These are phyloP conservation scores for Polypterus bichir DNA, from an alignment of 2,113 vertebrate species.

Conservation along the genomic window DNA sequence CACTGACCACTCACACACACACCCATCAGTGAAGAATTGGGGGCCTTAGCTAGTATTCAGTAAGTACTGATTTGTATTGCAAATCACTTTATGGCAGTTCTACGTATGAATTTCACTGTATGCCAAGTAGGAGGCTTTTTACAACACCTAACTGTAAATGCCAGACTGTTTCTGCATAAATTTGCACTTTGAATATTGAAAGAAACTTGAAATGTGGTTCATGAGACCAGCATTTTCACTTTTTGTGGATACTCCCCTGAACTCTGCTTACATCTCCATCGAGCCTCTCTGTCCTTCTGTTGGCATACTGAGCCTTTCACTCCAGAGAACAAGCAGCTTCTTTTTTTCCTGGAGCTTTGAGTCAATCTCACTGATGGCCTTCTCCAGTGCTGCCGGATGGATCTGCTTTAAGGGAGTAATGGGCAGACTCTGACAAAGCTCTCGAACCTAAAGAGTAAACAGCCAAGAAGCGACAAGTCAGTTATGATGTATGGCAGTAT, in stretches of 20 bases:
- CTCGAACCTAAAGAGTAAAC: conserved; percentile 36
- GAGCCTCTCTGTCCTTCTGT: conserved; percentile 28
- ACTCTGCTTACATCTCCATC: conserved; percentile 17
- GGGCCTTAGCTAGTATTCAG: too few species aligned
- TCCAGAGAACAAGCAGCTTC: conserved; percentile 27
- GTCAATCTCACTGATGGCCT: conserved; percentile 33
- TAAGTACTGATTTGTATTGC: too few species aligned
- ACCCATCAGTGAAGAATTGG: too few species aligned
- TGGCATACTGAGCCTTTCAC: conserved; percentile 26
- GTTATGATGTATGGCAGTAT: conserved; percentile 24
- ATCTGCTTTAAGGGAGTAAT: conserved; percentile 22
- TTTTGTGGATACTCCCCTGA: background rate
- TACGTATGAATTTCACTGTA: too few species aligned
- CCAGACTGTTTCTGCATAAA: too few species aligned
- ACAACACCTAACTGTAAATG: too few species aligned
- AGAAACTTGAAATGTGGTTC: too few species aligned
- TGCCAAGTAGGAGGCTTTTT: too few species aligned
- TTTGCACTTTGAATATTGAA: too few species aligned
- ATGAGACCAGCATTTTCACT: too few species aligned
- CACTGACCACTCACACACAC: too few species aligned
- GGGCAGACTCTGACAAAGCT: conserved; percentile 37
- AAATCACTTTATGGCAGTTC: too few species aligned
- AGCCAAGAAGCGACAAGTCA: conserved; percentile 14
- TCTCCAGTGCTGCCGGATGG: conserved; percentile 27
- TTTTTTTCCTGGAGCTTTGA: conserved; percentile 38